phyloP scores from a whole-genome alignment of 2,888 invertebrate species.

The Eustalomyia histrio region DNA sequence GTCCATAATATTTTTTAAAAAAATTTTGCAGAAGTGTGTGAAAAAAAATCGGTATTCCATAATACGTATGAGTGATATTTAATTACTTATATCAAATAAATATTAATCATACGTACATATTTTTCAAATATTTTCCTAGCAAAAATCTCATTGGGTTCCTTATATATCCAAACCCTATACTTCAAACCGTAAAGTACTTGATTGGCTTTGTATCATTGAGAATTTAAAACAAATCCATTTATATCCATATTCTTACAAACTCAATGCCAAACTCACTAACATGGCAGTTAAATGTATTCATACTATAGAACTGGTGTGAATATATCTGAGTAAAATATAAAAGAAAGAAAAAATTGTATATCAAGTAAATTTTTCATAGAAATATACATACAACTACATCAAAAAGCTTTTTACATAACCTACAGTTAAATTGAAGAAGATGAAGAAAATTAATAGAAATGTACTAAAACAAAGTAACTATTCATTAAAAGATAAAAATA shows the following conservation, averaged over 20 bases:
- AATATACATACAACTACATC: conserved; percentile 27
- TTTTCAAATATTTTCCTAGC: not conserved
- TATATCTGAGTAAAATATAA: not conserved
- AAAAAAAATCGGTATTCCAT: too few relatives aligned
- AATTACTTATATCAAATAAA: too few relatives aligned
- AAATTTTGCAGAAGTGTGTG: too few relatives aligned
- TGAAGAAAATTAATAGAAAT: conserved; percentile 28
- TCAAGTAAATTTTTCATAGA: not conserved
- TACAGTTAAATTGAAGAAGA: conserved; percentile 16
- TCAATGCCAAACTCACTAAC: not conserved
- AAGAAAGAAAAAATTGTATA: not conserved
- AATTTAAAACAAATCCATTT: conserved; percentile 42
- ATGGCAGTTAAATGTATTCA: not conserved
- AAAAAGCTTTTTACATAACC: conserved; percentile 59
- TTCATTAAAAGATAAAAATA: conserved; percentile 14
- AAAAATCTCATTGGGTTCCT: not conserved
- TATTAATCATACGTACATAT: too few relatives aligned
- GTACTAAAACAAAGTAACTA: conserved; percentile 15
- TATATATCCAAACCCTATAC: not conserved
- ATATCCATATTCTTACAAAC: conserved; percentile 6
- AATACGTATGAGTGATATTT: too few relatives aligned
- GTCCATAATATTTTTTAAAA: too few relatives aligned
- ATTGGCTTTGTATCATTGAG: conserved; percentile 46
- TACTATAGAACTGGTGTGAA: conserved; percentile 2
- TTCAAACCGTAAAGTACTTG: conserved; percentile 15